These are phyloP conservation scores for Physocephala rufipes DNA, from an alignment of 2,888 invertebrate species.

Conservation along the genomic window DNA sequence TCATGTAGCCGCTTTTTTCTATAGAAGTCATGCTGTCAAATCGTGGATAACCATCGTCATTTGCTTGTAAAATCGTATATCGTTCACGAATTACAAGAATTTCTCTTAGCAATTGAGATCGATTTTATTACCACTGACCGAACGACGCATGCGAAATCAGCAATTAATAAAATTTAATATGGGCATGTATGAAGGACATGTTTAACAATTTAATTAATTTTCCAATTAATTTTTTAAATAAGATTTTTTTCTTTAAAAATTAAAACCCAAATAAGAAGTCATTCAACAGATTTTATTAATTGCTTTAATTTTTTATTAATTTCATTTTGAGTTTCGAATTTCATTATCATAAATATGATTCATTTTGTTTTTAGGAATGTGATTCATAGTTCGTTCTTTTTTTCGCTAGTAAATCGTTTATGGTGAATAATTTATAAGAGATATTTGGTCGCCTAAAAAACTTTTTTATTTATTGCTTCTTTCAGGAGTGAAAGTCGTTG, in stretches of 20 bases:
- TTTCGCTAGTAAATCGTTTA: background rate
- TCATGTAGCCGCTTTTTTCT: background rate
- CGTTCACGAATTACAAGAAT: background rate
- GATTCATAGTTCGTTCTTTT: background rate
- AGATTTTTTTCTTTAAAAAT: background rate
- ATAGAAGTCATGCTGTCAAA: background rate
- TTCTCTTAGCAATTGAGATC: constrained; percentile 45
- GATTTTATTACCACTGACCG: constrained; percentile 48
- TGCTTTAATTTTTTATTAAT: background rate
- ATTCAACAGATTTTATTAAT: background rate
- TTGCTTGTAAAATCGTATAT: too few relatives aligned
- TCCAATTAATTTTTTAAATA: background rate
- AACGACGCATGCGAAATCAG: background rate
- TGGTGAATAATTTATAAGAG: background rate
- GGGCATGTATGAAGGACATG: too few relatives aligned
- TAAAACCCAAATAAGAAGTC: background rate
- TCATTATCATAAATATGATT: background rate
- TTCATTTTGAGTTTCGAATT: background rate
- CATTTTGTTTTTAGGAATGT: background rate
- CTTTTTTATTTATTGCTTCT: constrained; percentile 20
- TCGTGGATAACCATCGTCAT: background rate
- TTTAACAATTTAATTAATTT: too few relatives aligned
- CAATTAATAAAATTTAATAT: background rate
- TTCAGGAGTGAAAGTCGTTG: constrained; percentile 14
- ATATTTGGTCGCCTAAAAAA: background rate